Base-by-base conservation (phyloP, 2,113 vertebrate species). In the Poeciliopsis retropinna region DNA sequence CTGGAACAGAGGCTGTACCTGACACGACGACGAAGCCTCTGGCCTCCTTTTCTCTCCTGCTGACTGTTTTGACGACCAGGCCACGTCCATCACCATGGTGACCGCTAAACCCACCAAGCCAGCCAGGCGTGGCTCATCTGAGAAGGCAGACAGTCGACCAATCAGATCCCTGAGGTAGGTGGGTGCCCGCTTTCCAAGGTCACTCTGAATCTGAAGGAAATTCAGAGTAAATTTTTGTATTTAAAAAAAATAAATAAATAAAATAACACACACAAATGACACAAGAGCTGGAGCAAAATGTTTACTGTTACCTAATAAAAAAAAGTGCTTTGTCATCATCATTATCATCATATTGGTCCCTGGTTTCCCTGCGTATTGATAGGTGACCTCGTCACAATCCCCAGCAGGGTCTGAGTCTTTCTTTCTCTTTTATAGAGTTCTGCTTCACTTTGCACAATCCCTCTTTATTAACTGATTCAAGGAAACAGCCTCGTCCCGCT, bases 131-230 rank as follows among this genome's bases (percentile, higher is more conserved):
- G 93, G 93, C 77, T 93, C 91, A 5, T 92, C 91, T 0, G 90
- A 84, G 87, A 93, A 92, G 60, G 87, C 67, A 0, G 85, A 82
- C 78, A 93, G 51, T 29, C 89, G 83, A 32, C 86, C 79, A 28
- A 94, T 91, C 80, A 94, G 84, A 39, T 94, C 93, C 83, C 31
- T 92, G 39, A 93, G 82, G 78, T 93, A 93, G 61, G 89, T 34
- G 6, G 93, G 93, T 0, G 73, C 91, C 44, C 47, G 81, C 54
- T 27, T 84, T 41, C 87, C 90, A 3, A 94, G 73, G 78, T 91
- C 51, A 0, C 60, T 70, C 83, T 91, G 90, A 74, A 93, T 60
- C 87, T 90, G 74, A 13, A 6, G 39, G 29, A 78, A 34, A 29
- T 47, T n/a, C n/a, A 4, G 60, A 27, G 63, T 2, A 15, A 67